Evolutionary conservation across 2,888 invertebrate genomes (phyloP), one percentile per base, ranked within the genome.

Genomic region (Andricus curvator): DNA sequence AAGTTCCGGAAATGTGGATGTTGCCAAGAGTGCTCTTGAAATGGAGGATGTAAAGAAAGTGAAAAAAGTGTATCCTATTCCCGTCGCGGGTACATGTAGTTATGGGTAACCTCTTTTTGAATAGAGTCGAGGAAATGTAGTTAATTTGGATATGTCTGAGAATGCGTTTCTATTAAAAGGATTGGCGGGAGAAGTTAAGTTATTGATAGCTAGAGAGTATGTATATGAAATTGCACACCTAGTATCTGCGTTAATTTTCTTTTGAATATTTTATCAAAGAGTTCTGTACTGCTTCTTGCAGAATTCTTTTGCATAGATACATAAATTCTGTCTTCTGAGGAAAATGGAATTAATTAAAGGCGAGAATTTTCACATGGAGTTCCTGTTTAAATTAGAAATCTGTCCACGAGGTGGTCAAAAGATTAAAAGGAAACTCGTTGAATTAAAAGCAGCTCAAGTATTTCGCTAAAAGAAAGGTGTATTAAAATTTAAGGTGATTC

Each of bases 1-100:
- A 29, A 64, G 25, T 29, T 64, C 29, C 29, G 64, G 64, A 64
- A 64, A 29, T 29, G 64, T 15, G 25, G 29, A 64, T 64, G 17
- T 64, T 64, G 64, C 64, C 64, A 64, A 64, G 29, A 62, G 62
- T 25, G 25, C 62, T 62, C 62, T 62, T 62, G 62, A 62, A 56
- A 25, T 62, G 62, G 15, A 29, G 25, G 62, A 25, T 62, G 5
- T 29, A 29, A 62, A 62, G 15, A 62, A 62, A 29, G 62, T 6
- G 56, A 56, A n/a, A 56, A 62, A 62, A 62, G 15, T 25, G 5
- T 25, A 62, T 13, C 20, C 56, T 56, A 56, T 56, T 22, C n/a
- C n/a, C 56, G 56, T n/a, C 56, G 29, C 62, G 15, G 62, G n/a
- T 25, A 25, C 25, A 22, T 62, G 25, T 22, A 56, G 56, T 56